Evolutionary conservation across 1,140 invertebrate genomes (phyloP).

Genomic region (Plodia interpunctella): DNA sequence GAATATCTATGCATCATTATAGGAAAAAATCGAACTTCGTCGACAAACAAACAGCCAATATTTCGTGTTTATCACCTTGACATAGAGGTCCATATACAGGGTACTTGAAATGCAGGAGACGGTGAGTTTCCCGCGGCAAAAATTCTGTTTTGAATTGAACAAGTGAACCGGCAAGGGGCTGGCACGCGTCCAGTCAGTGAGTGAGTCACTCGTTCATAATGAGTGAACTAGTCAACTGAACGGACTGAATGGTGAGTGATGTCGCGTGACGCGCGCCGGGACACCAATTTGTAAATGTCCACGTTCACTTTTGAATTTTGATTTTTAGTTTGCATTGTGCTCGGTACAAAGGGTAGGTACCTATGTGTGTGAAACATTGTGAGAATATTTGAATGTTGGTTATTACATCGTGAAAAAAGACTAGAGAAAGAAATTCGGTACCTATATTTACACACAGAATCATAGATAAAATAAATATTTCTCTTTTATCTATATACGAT

Average conservation of each 20-base stretch:
- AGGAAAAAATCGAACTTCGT: neutral
- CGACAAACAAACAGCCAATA: too few relatives aligned
- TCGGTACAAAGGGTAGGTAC: neutral
- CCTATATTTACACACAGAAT: too few relatives aligned
- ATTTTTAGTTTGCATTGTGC: neutral
- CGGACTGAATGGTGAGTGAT: neutral
- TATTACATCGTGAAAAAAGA: too few relatives aligned
- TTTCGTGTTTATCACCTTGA: too few relatives aligned
- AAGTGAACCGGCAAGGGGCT: conserved; percentile 6
- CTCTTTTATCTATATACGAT: too few relatives aligned
- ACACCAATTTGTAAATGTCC: conserved; percentile 7
- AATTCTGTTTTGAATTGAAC: conserved; percentile 5
- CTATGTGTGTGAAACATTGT: too few relatives aligned
- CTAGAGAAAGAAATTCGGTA: too few relatives aligned
- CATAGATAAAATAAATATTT: too few relatives aligned
- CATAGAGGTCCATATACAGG: too few relatives aligned
- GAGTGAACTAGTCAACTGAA: conserved; percentile 6
- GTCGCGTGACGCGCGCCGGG: conserved; percentile 9
- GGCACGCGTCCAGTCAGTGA: conserved; percentile 7
- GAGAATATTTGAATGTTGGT: too few relatives aligned
- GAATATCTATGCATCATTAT: conserved; percentile 5
- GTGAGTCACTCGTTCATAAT: conserved; percentile 6
- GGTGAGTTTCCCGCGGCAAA: neutral
- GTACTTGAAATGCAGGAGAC: too few relatives aligned
- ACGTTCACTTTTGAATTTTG: conserved; percentile 6